These are phyloP conservation scores for Prunella strophiata DNA, from an alignment of 2,797 vertebrate species.

Conservation along the genomic window DNA sequence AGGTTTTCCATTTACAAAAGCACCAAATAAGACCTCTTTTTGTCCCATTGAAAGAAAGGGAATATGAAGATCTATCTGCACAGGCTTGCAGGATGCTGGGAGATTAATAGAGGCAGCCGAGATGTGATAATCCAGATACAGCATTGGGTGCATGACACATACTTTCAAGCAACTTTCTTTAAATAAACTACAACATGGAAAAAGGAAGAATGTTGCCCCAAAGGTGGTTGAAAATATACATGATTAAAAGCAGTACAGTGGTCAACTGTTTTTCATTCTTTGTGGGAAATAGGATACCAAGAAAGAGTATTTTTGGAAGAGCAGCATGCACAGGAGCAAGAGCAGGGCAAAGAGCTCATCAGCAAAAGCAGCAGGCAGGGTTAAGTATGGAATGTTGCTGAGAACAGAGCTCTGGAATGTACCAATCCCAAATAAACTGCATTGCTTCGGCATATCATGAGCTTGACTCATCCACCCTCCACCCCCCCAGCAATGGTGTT, in stretches of 20 bases:
- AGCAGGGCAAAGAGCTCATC: not conserved
- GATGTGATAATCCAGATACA: not conserved
- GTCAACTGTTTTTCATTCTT: not conserved
- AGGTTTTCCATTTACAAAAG: not conserved
- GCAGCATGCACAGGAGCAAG: not conserved
- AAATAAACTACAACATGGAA: not conserved
- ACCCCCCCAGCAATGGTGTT: fast-evolving
- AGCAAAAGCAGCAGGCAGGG: not conserved
- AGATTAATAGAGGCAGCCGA: not conserved
- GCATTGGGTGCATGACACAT: not conserved
- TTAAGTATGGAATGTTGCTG: not conserved
- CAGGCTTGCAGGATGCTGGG: not conserved
- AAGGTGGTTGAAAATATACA: not conserved
- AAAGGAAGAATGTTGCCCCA: not conserved
- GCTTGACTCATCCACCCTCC: not conserved
- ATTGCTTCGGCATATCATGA: not conserved
- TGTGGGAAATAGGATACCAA: not conserved
- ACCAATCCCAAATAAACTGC: not conserved
- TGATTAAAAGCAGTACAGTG: not conserved
- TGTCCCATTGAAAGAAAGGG: not conserved
- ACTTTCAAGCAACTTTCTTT: not conserved
- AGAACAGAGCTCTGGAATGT: not conserved
- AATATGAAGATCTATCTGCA: not conserved
- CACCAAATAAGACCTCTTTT: not conserved
- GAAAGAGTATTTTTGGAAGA: not conserved